These are phyloP conservation scores for Tinamus guttatus DNA, from an alignment of 2,113 vertebrate genomes.

Conservation along the genomic window DNA sequence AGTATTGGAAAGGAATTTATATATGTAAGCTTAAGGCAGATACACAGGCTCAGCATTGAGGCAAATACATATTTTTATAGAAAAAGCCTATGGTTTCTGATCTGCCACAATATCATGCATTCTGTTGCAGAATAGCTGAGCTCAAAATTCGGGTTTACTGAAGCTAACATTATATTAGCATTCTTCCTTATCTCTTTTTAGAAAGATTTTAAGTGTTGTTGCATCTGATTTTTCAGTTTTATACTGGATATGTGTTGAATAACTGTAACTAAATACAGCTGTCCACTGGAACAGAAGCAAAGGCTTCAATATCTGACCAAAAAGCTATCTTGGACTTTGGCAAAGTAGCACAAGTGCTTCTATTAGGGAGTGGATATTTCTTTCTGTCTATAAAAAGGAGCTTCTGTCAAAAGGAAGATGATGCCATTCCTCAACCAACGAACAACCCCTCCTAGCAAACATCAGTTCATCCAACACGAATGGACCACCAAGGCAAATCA, in stretches of 20 bases:
- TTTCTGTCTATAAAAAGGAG: not conserved
- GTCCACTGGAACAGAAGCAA: not conserved
- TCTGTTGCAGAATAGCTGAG: not conserved
- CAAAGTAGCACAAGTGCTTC: not conserved
- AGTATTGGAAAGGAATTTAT: not conserved
- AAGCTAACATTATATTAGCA: not conserved
- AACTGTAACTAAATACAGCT: not conserved
- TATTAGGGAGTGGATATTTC: not conserved
- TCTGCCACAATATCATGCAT: not conserved
- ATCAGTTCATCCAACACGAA: not conserved
- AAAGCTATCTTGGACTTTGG: not conserved
- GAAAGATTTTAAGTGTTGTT: not conserved
- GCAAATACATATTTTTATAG: not conserved
- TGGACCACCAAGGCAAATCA: not conserved
- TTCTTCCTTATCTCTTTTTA: not conserved
- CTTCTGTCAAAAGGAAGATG: not conserved
- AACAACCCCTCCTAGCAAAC: accelerated
- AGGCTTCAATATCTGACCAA: not conserved
- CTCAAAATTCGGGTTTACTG: not conserved
- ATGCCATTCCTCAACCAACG: not conserved
- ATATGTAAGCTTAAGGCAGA: not conserved
- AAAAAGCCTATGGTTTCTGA: not conserved
- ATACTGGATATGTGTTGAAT: not conserved
- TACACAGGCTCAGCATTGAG: not conserved
- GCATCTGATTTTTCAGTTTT: not conserved